Percentiles rank a stretch among this genome's conserved stretches.
These are phyloP conservation scores for Albula goreensis DNA, from an alignment of 2,113 vertebrate genomes.

Conservation along the genomic window DNA sequence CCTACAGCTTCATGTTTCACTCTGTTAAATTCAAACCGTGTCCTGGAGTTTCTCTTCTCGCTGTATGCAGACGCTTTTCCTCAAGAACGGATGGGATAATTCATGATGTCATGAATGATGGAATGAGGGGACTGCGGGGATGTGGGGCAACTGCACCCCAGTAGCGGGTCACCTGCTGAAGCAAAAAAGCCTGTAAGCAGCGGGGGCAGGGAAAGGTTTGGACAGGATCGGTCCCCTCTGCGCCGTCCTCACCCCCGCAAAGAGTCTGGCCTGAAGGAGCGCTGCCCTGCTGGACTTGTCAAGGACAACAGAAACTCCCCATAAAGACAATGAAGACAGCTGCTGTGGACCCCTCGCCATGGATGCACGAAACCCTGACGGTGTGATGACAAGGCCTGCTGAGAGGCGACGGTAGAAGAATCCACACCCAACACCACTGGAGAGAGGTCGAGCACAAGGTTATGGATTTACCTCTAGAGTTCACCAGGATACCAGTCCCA, in stretches of 20 bases:
- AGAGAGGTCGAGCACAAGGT: slow-evolving; percentile 81
- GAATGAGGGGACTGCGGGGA: neutral
- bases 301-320: slow-evolving; percentile 77
- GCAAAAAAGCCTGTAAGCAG: slow-evolving; percentile 74
- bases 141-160: neutral
- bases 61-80: neutral
- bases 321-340: slow-evolving; percentile 61
- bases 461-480: slow-evolving; percentile 69
- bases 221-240: slow-evolving; percentile 70
- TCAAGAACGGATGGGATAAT: neutral
- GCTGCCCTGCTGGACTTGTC: slow-evolving; percentile 63
- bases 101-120: neutral
- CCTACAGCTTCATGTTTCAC: too few species aligned
- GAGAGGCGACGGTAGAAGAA: slow-evolving; percentile 68
- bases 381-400: slow-evolving; percentile 33
- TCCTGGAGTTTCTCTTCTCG: neutral
- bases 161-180: slow-evolving; percentile 72
- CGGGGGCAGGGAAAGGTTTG: slow-evolving; percentile 73
- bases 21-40: neutral
- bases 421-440: slow-evolving; percentile 70
- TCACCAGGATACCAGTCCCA: slow-evolving; percentile 59
- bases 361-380: slow-evolving; percentile 38
- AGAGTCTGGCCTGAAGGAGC: slow-evolving; percentile 77
- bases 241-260: slow-evolving; percentile 73
- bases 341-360: slow-evolving; percentile 71